phyloP scores from a whole-genome alignment of 2,797 vertebrate species.

The Neopelma chrysocephalum region DNA sequence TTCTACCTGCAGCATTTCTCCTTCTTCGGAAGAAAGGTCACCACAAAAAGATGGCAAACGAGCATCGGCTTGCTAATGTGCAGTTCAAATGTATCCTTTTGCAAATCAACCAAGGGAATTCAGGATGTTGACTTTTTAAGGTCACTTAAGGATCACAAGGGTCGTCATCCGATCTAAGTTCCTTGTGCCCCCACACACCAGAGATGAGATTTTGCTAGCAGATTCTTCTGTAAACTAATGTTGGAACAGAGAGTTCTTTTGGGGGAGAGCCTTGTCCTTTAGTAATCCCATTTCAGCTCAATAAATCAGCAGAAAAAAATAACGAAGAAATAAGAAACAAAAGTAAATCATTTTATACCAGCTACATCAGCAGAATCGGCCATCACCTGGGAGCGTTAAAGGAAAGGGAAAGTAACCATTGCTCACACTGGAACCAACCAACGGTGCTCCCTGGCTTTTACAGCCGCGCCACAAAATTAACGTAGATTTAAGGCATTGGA shows the following conservation, averaged over 20 bases:
- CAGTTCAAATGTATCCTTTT: conserved; percentile 16
- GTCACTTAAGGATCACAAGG: background rate
- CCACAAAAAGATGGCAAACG: background rate
- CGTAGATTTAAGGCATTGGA: background rate
- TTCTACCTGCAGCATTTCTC: background rate
- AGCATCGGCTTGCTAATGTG: background rate
- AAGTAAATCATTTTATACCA: background rate
- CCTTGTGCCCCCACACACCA: background rate
- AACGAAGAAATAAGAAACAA: background rate
- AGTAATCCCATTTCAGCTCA: background rate
- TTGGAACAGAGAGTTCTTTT: background rate
- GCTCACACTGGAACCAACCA: background rate
- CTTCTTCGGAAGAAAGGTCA: background rate
- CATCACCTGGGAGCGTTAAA: background rate
- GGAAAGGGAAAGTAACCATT: accelerated
- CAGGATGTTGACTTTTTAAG: background rate
- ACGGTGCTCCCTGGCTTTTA: background rate
- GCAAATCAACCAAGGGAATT: conserved; percentile 15
- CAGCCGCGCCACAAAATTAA: accelerated
- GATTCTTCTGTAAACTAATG: background rate
- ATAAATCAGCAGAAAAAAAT: background rate
- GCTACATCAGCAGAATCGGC: background rate
- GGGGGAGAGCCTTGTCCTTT: background rate
- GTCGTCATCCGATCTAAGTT: background rate
- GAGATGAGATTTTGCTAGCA: background rate